Evolutionary conservation across 2,797 vertebrate genomes (phyloP).

Genomic region (Scolopax rusticola): DNA sequence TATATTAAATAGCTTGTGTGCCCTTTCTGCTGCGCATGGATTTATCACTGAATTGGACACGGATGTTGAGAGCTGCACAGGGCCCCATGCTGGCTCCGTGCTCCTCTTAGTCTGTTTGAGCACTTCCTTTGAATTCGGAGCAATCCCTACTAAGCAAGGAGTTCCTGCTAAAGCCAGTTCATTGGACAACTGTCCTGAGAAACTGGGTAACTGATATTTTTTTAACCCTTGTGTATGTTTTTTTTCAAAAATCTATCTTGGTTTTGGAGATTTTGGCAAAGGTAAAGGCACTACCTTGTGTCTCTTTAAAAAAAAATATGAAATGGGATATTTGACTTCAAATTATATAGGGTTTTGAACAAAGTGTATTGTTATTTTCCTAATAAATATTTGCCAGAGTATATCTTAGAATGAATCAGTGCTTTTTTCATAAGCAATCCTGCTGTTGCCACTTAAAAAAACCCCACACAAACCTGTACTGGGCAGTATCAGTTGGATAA

Average conservation of each 20-base stretch:
- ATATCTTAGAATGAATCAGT: not conserved
- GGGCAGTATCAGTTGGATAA: not conserved
- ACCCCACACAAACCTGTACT: not conserved
- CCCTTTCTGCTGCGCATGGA: not conserved
- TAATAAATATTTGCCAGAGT: not conserved
- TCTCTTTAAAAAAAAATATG: not conserved
- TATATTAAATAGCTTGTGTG: not conserved
- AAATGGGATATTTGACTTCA: not conserved
- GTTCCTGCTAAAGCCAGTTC: not conserved
- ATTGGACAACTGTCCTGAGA: not conserved
- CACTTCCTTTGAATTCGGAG: not conserved
- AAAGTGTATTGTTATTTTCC: not conserved
- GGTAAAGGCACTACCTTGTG: rapidly evolving
- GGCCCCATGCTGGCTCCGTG: not conserved
- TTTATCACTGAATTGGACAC: not conserved
- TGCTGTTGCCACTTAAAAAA: not conserved
- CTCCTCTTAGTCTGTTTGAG: not conserved
- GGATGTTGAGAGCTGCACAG: not conserved
- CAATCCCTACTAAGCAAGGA: not conserved
- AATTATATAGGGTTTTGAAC: not conserved
- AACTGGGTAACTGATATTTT: not conserved
- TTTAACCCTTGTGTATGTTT: not conserved
- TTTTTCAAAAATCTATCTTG: not conserved
- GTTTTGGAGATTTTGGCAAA: not conserved
- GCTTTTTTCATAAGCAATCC: not conserved